Evolutionary conservation across 2,797 vertebrate genomes (phyloP).

Genomic region (Bradypodion pumilum): DNA sequence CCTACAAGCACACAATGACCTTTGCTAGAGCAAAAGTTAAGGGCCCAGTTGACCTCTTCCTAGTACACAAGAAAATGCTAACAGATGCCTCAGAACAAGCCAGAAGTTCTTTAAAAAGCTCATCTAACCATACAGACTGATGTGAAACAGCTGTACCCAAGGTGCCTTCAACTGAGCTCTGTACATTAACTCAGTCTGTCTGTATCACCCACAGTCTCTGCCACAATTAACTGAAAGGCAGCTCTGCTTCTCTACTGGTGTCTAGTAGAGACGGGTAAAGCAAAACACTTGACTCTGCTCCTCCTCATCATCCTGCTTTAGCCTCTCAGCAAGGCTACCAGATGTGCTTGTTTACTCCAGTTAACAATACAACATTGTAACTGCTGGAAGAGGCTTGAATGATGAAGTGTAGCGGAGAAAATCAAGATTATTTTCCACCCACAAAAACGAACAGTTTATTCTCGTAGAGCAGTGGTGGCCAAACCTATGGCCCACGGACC

Average conservation of each 20-base stretch:
- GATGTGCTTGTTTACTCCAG: constrained; percentile 48
- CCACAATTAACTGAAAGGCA: constrained; percentile 57
- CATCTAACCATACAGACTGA: background rate
- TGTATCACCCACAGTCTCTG: background rate
- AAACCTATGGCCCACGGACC: too few relatives aligned
- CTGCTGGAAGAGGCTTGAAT: constrained; percentile 54
- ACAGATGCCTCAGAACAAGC: background rate
- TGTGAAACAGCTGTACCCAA: background rate
- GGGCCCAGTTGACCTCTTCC: too few relatives aligned
- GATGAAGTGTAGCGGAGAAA: constrained; percentile 55
- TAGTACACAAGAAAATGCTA: background rate
- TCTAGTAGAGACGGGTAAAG: constrained; percentile 49
- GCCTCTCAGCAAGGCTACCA: constrained; percentile 55
- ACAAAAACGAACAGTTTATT: background rate
- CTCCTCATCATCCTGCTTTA: constrained; percentile 38
- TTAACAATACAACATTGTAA: constrained; percentile 62
- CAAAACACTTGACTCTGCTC: constrained; percentile 51
- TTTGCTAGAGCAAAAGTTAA: background rate
- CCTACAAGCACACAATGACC: background rate
- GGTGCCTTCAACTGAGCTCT: background rate
- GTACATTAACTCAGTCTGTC: constrained; percentile 6
- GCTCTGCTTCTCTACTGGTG: constrained; percentile 33
- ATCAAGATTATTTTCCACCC: background rate
- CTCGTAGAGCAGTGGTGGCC: background rate
- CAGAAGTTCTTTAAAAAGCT: background rate